Conservation (phyloP, 2,888 invertebrate genomes). For the Mesorhabditis belari region DNA sequence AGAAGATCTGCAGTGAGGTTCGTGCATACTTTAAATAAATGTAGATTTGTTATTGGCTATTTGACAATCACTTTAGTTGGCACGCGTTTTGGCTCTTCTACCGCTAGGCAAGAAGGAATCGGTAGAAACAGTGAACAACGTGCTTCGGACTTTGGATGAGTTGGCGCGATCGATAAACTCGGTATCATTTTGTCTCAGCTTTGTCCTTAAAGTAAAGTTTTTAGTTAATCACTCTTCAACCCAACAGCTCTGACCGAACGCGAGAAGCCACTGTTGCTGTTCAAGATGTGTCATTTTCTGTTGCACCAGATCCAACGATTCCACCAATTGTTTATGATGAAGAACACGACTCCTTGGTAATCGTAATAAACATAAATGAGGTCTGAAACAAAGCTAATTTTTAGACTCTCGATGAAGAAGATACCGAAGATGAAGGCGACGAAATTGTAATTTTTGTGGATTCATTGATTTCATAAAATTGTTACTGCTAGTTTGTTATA, state of each 20-base stretch:
- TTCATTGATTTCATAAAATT: too few relatives aligned
- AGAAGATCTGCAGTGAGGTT: constrained; percentile 33
- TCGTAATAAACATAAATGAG: too few relatives aligned
- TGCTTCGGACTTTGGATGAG: constrained; percentile 38
- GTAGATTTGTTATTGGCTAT: too few relatives aligned
- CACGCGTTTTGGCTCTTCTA: constrained; percentile 20
- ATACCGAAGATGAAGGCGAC: constrained; percentile 2
- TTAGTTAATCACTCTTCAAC: neutral
- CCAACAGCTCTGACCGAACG: neutral
- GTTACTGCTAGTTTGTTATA: too few relatives aligned
- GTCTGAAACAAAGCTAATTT: neutral
- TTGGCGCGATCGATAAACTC: constrained; percentile 9
- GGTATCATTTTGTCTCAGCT: neutral
- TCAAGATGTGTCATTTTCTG: neutral
- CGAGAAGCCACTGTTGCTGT: neutral
- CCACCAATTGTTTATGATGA: neutral
- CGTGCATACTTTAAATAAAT: too few relatives aligned
- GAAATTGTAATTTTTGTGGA: constrained; percentile 1
- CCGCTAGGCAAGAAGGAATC: constrained; percentile 19
- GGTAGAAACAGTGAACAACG: constrained; percentile 32
- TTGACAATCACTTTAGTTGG: too few relatives aligned
- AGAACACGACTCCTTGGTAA: neutral
- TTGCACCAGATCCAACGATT: neutral
- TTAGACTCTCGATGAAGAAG: constrained; percentile 3
- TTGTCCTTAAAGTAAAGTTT: neutral